Evolutionary conservation across 1,140 invertebrate genomes (phyloP), one percentile per base, ranked within the genome.

Genomic region (Papilio polyxenes): DNA sequence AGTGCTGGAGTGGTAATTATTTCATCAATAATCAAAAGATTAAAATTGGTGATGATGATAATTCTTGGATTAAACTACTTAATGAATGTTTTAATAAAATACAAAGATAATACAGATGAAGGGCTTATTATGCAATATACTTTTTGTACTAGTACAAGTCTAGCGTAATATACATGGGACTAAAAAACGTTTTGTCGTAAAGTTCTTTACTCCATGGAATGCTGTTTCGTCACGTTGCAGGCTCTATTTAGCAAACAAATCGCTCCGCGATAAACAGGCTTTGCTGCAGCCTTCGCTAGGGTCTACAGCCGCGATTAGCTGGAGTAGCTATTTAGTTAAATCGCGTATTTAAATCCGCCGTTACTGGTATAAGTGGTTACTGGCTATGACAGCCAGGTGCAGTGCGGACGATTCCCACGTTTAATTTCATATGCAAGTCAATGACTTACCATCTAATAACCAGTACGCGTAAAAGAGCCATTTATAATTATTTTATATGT

Each of bases 211-310:
- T 87, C 82, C 78, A 37, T 82, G 92, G 92, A 94, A 94, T 94
- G 92, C 87, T 81, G 89, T 88, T 87, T 84, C 79, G 87, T 85
- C 85, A 83, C 78, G 80, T 81, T 82, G 87, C 90, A 89, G 90
- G 89, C 84, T 89, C 88, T 90, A 89, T 89, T 91, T 90, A 90
- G 88, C 89, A 87, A 88, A 92, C 92, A 92, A 92, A 92, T 92
- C 90, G 89, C 89, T 59, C 85, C 88, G 86, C 89, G 88, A 86
- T 89, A 91, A 92, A 92, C 91, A 87, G 89, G 91, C 86, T 92
- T 76, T 77, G 83, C 85, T 87, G 81, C 86, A 86, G 85, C 87
- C 85, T 88, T 81, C 83, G 82, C 87, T 49, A 17, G 83, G 82
- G 85, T 86, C 91, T 90, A 89, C 89, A 89, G 86, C 85, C 90